Evolutionary conservation across 2,888 invertebrate species (phyloP), one percentile per base, ranked within the genome.

Genomic region (Sarcophaga variegata): DNA sequence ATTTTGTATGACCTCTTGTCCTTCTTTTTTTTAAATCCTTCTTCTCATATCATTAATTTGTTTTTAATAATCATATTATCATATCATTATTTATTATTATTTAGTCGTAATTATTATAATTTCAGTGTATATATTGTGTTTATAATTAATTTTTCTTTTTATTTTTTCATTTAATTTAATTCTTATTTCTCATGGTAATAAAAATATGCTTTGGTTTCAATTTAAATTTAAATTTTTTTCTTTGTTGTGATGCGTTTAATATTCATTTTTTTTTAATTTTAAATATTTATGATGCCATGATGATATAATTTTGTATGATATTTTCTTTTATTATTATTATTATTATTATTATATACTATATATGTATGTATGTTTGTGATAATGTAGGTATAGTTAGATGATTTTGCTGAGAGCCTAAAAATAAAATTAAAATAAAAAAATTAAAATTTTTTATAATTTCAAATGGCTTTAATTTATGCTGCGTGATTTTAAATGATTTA

Each of bases 181-280:
- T 81, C 64, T 62, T 59, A 27, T 81, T 84, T 74, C 20, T 69
- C 76, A 77, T 80, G 76, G 60, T 75, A 81, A 75, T 76, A 84
- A 77, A 88, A 89, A 88, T 88, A 88, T 84, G 87, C 82, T 88
- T 70, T 77, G 70, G 20, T 71, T 80, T 78, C 60, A 37, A 37
- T 37, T 37, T 37, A 45, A 45, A 45, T 59, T 66, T 71, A 62
- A n/a, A 54, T 62, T 27, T 74, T 27, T 22, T 64, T 63, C 49
- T 76, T 66, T 47, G 54, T 66, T 62, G 72, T 47, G 20, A n/a
- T 67, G 27, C 66, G 45, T 60, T 47, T 10, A 54, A 78, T 69
- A 67, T 80, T 66, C 72, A 54, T 69, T 45, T 37, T 60, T 54
- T 62, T 12, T 14, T 22, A 12, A 12, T 54, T 27, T 70, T 49